Evolutionary conservation across 2,888 invertebrate genomes (phyloP).

Genomic region (Drosophila mayaguana): DNA sequence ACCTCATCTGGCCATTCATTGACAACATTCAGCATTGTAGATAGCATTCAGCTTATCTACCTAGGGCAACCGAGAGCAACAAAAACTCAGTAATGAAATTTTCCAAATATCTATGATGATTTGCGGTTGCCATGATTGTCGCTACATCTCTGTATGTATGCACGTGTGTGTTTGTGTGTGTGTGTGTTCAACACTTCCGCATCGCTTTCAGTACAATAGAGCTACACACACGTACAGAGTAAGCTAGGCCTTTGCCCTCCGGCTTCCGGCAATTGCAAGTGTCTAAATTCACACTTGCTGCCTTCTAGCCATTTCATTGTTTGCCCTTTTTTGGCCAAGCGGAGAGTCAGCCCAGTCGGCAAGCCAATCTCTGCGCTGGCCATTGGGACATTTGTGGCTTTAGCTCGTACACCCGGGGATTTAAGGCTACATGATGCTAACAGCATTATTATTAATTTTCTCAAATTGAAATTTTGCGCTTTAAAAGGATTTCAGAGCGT

Average conservation of each 20-base stretch:
- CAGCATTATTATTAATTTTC: slow-evolving; percentile 53
- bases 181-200: slow-evolving; percentile 62
- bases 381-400: slow-evolving; percentile 47
- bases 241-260: slow-evolving; percentile 43
- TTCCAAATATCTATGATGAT: slow-evolving; percentile 80
- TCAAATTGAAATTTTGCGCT: slow-evolving; percentile 52
- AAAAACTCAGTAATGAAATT: slow-evolving; percentile 73
- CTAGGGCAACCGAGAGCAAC: slow-evolving; percentile 43
- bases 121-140: slow-evolving; percentile 67
- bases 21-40: slow-evolving; percentile 72
- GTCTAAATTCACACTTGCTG: slow-evolving; percentile 65
- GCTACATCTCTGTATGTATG: background rate
- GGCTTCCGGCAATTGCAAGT: slow-evolving; percentile 66
- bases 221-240: background rate
- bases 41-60: slow-evolving; percentile 72
- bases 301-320: slow-evolving; percentile 37
- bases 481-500: slow-evolving; percentile 14
- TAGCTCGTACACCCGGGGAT: slow-evolving; percentile 16
- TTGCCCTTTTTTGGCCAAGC: slow-evolving; percentile 24
- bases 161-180: slow-evolving; percentile 14
- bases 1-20: slow-evolving; percentile 52
- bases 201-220: slow-evolving; percentile 33
- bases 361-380: slow-evolving; percentile 5
- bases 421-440: slow-evolving; percentile 31
- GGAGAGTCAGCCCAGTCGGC: background rate